These are phyloP conservation scores for Triplophysa rosa DNA, from an alignment of 2,113 vertebrate genomes.

Conservation along the genomic window DNA sequence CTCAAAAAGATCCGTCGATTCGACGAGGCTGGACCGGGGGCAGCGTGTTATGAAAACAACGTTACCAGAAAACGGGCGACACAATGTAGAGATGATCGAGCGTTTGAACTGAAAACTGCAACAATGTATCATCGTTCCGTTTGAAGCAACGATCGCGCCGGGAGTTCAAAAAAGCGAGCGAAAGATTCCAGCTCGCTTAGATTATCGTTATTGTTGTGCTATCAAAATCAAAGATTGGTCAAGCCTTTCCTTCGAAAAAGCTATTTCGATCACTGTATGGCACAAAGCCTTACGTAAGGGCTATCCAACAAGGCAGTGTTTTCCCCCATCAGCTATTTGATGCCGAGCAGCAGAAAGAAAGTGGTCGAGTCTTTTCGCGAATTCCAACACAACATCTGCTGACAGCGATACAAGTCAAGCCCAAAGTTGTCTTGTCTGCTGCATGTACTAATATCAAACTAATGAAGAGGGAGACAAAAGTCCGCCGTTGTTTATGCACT, in stretches of 20 bases:
- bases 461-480: slow-evolving; percentile 7
- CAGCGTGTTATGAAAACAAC: background rate
- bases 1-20: background rate
- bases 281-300: slow-evolving; percentile 58
- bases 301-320: slow-evolving; percentile 42
- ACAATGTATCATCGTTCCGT: slow-evolving; percentile 19
- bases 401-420: background rate
- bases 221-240: background rate
- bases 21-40: background rate
- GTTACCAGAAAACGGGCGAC: slow-evolving; percentile 24
- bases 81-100: background rate
- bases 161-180: background rate
- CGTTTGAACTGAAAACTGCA: slow-evolving; percentile 9
- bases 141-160: background rate
- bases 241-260: background rate
- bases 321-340: slow-evolving; percentile 45
- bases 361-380: slow-evolving; percentile 25
- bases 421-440: background rate
- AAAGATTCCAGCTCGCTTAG: background rate
- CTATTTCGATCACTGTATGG: slow-evolving; percentile 40
- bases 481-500: background rate
- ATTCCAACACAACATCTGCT: slow-evolving; percentile 45
- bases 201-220: background rate
- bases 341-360: slow-evolving; percentile 40
- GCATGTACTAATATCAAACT: slow-evolving; percentile 2